Evolutionary conservation across 2,888 invertebrate species (phyloP), one percentile per base, ranked within the genome.

Genomic region (Xestia ashworthii): DNA sequence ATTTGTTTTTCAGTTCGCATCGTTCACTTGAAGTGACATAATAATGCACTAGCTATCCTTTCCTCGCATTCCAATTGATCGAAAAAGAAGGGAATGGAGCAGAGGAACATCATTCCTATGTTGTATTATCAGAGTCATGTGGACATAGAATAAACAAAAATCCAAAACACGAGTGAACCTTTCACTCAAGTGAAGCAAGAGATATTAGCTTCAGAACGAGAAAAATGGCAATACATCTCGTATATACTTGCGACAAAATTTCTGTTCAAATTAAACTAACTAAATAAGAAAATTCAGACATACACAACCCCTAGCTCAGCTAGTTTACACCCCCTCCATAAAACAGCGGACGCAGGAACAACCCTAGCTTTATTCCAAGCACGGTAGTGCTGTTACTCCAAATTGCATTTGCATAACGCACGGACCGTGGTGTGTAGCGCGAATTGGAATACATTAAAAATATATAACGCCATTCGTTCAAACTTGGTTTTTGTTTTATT

Each of bases 381-480:
- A 74, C 79, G 76, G 46, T 84, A 78, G 92, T 89, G 92, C 91
- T 94, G 94, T 95, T 95, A 93, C 91, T 90, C 92, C 87, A 94
- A 95, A 96, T 96, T 96, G 93, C 95, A 96, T 96, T 96, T 96
- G 94, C 96, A 95, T 95, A 94, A 92, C 91, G 91, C 90, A 89
- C 86, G 86, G 80, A 76, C 81, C 86, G 84, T 84, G 88, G 88
- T 86, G 89, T 83, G 87, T 74, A 74, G 82, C 80, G 86, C 85
- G 88, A 87, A 85, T 80, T 81, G 78, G 86, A 86, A 89, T 86
- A 88, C 87, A 89, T 91, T 89, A 90, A 90, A 91, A 90, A 87
- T 87, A 87, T 86, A 80, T n/a, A 76, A 44, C 69, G 69, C 74
- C 72, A 66, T 70, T 77, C 50, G 74, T 38, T 48, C 60, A 71